Percentiles rank a stretch among this genome's conserved stretches.
Evolutionary conservation across 1,140 invertebrate genomes (phyloP).

Genomic region (Penaeus vannamei): DNA sequence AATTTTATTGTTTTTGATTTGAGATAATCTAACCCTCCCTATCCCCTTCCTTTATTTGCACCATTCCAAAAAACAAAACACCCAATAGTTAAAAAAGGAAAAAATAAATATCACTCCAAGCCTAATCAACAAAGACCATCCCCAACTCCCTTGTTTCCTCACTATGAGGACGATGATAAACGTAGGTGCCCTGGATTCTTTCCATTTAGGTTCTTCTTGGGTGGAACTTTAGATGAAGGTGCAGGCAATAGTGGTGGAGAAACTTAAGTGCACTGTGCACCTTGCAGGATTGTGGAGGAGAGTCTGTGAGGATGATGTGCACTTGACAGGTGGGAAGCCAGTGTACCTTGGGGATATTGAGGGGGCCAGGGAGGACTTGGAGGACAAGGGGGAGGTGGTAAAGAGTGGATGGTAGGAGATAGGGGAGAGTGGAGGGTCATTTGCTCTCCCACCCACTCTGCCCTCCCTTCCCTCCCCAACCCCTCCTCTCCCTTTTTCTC

Average conservation of each 20-base stretch:
- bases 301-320: conserved; percentile 64
- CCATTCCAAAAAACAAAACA: background rate
- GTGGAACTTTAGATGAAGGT: conserved; percentile 58
- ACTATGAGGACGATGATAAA: conserved; percentile 24
- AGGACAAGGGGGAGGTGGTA: background rate
- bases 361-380: background rate
- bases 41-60: too few species aligned
- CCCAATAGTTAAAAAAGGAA: background rate
- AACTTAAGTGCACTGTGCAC: conserved; percentile 64
- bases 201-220: conserved; percentile 62
- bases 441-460: too few species aligned
- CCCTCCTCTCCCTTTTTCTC: too few species aligned
- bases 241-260: conserved; percentile 52
- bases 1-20: too few species aligned
- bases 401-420: background rate
- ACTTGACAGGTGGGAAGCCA: conserved; percentile 56
- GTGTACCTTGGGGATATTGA: conserved; percentile 35
- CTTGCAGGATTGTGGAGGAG: conserved; percentile 67
- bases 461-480: too few species aligned
- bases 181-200: conserved; percentile 39
- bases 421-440: too few species aligned
- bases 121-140: background rate
- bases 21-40: too few species aligned
- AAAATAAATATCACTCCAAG: background rate
- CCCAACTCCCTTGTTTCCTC: background rate